A percentile compares a stretch with the other conserved stretches of the same genome.
Conservation (phyloP, 2,797 vertebrate genomes). For the Knipowitschia caucasica region DNA sequence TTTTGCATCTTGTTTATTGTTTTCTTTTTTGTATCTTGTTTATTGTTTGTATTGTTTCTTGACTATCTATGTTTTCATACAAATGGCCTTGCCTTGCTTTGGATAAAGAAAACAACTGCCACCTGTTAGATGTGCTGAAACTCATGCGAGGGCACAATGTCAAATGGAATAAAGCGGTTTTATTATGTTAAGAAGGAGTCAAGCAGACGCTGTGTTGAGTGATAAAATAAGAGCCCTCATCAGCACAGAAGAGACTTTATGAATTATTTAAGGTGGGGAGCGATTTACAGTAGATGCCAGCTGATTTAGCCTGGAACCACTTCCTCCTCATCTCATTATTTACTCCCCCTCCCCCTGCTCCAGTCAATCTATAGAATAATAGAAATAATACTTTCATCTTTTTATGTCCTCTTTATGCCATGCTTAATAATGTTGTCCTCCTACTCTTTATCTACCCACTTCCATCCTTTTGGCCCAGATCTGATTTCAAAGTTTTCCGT, state of each 20-base stretch:
- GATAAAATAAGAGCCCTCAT: conserved; percentile 49
- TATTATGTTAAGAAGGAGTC: conserved; percentile 43
- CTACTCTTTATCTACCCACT: conserved; percentile 22
- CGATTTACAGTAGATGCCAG: conserved; percentile 63
- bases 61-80: too few relatives aligned
- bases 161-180: conserved; percentile 16
- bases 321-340: conserved; percentile 55
- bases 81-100: too few relatives aligned
- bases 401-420: conserved; percentile 35
- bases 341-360: conserved; percentile 40
- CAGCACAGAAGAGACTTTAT: conserved; percentile 53
- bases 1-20: too few relatives aligned
- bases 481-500: conserved; percentile 1
- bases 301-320: conserved; percentile 59
- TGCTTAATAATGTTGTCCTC: conserved; percentile 29
- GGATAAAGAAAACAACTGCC: background rate
- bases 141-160: background rate
- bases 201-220: conserved; percentile 27
- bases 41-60: too few relatives aligned
- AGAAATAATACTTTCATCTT: conserved; percentile 36
- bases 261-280: conserved; percentile 62
- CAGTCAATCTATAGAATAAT: conserved; percentile 11
- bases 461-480: conserved; percentile 19
- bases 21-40: too few relatives aligned
- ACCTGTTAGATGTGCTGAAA: background rate